Conservation (phyloP, 2,797 vertebrate genomes). For the Enteromius afrohamiltoni region DNA sequence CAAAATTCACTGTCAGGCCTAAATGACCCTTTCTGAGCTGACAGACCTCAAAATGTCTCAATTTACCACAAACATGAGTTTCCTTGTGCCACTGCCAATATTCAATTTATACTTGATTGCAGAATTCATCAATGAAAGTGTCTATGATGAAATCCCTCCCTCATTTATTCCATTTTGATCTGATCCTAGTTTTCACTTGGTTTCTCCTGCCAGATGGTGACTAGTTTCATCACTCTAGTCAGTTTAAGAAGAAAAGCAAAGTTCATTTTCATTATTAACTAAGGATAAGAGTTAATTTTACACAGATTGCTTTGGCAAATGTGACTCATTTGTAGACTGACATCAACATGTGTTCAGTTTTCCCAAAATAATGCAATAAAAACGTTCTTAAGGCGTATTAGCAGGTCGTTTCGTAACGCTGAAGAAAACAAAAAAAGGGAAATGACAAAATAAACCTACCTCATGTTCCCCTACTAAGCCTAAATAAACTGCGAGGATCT, state of each 20-base stretch:
- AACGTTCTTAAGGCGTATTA: slow-evolving; percentile 51
- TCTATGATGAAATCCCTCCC: background rate
- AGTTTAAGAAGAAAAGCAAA: background rate
- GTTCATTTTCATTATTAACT: background rate
- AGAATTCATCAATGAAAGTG: slow-evolving; percentile 8
- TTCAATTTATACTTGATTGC: slow-evolving; percentile 8
- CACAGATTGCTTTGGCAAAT: slow-evolving; percentile 26
- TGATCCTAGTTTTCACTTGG: background rate
- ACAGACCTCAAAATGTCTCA: background rate
- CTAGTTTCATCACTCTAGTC: background rate
- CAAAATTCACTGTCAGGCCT: background rate
- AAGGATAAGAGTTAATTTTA: background rate
- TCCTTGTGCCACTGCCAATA: slow-evolving; percentile 21
- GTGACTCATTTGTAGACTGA: slow-evolving; percentile 35
- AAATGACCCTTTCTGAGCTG: slow-evolving; percentile 1
- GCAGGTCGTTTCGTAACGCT: slow-evolving; percentile 53
- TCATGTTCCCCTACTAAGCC: slow-evolving; percentile 41
- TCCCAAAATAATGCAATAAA: slow-evolving; percentile 53
- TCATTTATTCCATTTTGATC: background rate
- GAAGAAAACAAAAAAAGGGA: slow-evolving; percentile 22
- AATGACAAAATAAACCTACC: slow-evolving; percentile 44
- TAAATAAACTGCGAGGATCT: slow-evolving; percentile 58
- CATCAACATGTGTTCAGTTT: slow-evolving; percentile 44
- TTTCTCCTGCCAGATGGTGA: background rate
- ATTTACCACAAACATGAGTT: background rate